Percentiles rank a stretch among this genome's conserved stretches.
These are phyloP conservation scores for Leiothrix lutea DNA, from an alignment of 2,113 vertebrate species.

Conservation along the genomic window DNA sequence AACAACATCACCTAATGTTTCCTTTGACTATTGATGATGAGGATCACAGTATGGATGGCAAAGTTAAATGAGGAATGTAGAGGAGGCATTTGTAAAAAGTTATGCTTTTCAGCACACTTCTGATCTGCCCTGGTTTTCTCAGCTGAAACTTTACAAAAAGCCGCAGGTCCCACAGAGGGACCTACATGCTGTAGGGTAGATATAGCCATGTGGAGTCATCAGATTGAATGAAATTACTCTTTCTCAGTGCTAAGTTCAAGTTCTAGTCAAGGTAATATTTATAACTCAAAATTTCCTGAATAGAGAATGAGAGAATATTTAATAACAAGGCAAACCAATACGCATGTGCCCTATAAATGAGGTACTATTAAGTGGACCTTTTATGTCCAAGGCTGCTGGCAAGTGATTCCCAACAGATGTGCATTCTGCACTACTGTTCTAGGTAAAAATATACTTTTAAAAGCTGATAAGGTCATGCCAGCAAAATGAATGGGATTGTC, in stretches of 20 bases:
- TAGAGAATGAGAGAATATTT: neutral
- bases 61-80: neutral
- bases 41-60: neutral
- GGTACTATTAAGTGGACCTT: neutral
- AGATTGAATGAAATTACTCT: neutral
- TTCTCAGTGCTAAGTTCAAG: neutral
- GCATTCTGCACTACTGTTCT: neutral
- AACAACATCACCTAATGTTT: neutral
- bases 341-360: neutral
- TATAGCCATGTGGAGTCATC: neutral
- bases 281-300: neutral
- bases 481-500: neutral
- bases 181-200: neutral
- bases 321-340: neutral
- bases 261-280: neutral
- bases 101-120: neutral
- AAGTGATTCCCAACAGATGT: neutral
- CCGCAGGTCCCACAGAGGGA: neutral
- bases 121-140: neutral
- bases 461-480: neutral
- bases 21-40: neutral
- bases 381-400: neutral
- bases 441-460: neutral
- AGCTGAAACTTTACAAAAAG: neutral
- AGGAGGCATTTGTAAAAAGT: neutral